Conservation (phyloP, 2,888 invertebrate genomes). For the Ernsta delagoae region DNA sequence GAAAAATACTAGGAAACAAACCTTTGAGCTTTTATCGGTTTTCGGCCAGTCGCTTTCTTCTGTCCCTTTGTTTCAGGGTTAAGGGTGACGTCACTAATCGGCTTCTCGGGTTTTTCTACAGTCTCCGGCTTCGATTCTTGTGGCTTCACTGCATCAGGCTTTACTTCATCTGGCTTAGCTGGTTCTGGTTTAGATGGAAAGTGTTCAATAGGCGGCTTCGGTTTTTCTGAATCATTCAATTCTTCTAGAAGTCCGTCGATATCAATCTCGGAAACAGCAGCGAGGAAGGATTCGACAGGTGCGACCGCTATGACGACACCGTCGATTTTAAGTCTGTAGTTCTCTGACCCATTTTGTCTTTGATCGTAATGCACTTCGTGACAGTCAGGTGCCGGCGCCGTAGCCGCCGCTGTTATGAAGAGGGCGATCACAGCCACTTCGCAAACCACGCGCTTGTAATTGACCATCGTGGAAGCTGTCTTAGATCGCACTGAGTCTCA, state of each 20-base stretch:
- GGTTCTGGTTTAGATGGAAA: slow-evolving; percentile 46
- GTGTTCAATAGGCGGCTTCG: slow-evolving; percentile 46
- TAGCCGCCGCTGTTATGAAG: slow-evolving; percentile 47
- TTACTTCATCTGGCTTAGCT: slow-evolving; percentile 44
- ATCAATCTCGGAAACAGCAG: slow-evolving; percentile 81
- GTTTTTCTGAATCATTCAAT: slow-evolving; percentile 52
- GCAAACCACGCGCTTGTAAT: slow-evolving; percentile 76
- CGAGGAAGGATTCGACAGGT: slow-evolving; percentile 85
- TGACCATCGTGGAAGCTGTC: slow-evolving; percentile 75
- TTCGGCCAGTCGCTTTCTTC: no score
- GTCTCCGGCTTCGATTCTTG: background rate
- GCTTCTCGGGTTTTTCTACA: no score
- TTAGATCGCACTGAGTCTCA: slow-evolving; percentile 65
- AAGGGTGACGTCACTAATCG: no score
- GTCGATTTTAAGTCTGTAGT: slow-evolving; percentile 88
- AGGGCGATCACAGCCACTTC: slow-evolving; percentile 61
- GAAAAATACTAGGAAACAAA: no score
- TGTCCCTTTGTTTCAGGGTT: no score
- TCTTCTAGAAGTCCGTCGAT: slow-evolving; percentile 68
- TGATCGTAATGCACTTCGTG: slow-evolving; percentile 84
- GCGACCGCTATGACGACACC: slow-evolving; percentile 88
- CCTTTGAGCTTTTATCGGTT: no score
- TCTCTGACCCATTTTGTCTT: slow-evolving; percentile 91
- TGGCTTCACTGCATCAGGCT: slow-evolving; percentile 46
- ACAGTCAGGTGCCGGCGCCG: slow-evolving; percentile 59